A percentile compares a stretch with the other conserved stretches of the same genome.
Conservation (phyloP, 1,140 invertebrate species). For the Ephestia elutella region DNA sequence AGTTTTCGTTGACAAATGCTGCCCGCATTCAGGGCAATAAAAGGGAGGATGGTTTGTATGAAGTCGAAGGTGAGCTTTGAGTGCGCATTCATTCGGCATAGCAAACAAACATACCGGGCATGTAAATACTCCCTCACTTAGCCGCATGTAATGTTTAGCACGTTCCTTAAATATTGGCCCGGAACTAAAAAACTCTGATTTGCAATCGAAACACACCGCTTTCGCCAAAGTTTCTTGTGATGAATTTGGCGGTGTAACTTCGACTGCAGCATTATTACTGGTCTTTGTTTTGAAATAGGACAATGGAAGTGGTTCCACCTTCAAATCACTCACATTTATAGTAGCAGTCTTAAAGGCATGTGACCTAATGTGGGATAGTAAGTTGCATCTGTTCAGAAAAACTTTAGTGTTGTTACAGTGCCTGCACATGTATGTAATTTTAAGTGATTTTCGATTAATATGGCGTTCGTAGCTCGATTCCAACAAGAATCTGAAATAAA, state of each 20-base stretch:
- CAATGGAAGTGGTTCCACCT: constrained; percentile 54
- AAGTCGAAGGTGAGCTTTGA: constrained; percentile 65
- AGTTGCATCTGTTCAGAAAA: constrained; percentile 63
- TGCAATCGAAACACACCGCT: constrained; percentile 43
- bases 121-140: constrained; percentile 34
- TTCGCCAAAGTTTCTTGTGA: constrained; percentile 14
- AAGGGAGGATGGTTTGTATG: constrained; percentile 64
- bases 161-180: constrained; percentile 38
- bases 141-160: constrained; percentile 49
- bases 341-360: constrained; percentile 63
- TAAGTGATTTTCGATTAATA: constrained; percentile 56
- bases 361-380: constrained; percentile 61
- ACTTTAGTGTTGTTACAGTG: constrained; percentile 41
- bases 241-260: constrained; percentile 13
- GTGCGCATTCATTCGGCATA: constrained; percentile 63
- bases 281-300: constrained; percentile 18
- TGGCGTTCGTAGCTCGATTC: constrained; percentile 61
- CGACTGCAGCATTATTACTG: constrained; percentile 10
- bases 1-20: constrained; percentile 40
- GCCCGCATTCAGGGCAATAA: constrained; percentile 74
- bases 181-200: constrained; percentile 10
- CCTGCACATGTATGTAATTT: constrained; percentile 56
- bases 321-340: constrained; percentile 59
- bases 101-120: constrained; percentile 67
- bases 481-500: constrained; percentile 59